phyloP scores from a whole-genome alignment of 2,113 vertebrate genomes.

The Grammomys dolichurus region DNA sequence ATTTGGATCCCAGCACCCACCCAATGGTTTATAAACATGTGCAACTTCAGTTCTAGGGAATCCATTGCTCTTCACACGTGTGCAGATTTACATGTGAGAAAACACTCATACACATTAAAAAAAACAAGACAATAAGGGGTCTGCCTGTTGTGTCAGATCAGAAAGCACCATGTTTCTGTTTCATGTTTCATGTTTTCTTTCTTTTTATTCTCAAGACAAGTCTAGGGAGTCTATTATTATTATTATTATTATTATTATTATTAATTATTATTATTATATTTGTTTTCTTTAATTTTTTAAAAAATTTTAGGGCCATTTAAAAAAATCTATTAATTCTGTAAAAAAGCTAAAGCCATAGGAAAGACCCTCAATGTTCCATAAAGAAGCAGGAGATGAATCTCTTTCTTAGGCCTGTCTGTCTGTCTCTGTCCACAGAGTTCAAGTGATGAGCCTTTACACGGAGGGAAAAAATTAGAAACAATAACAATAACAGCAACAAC shows the following conservation, averaged over 20 bases:
- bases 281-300: background rate
- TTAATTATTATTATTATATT: background rate
- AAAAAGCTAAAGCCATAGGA: background rate
- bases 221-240: constrained; percentile 9
- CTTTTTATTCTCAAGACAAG: background rate
- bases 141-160: background rate
- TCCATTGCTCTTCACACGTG: background rate
- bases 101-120: background rate
- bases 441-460: background rate
- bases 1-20: background rate
- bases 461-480: constrained; percentile 19
- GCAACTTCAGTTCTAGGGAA: background rate
- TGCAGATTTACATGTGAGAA: background rate
- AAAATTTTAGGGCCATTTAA: background rate
- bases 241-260: background rate
- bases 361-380: background rate
- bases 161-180: background rate
- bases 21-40: background rate
- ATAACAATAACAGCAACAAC: background rate
- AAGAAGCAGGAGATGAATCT: background rate
- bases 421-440: background rate
- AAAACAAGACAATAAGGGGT: background rate
- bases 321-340: background rate
- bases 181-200: constrained; percentile 11
- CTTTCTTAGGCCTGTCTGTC: background rate